Evolutionary conservation across 2,888 invertebrate genomes (phyloP).

Genomic region (Cistogaster globosa): DNA sequence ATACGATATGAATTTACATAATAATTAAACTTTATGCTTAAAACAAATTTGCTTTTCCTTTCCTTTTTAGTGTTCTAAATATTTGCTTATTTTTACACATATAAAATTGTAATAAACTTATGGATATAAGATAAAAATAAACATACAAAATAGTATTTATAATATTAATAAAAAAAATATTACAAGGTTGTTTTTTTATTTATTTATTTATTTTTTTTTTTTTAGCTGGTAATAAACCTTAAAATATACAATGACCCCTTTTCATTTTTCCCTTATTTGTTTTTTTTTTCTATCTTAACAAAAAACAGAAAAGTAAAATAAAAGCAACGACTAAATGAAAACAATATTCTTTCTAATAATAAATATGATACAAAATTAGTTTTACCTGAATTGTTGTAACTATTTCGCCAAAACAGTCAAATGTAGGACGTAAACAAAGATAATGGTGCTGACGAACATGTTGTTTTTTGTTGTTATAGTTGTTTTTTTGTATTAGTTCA

Average conservation of each 20-base stretch:
- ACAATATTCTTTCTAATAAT: background rate
- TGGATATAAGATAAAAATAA: too few relatives aligned
- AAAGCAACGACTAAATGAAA: constrained; percentile 1
- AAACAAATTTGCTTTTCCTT: background rate
- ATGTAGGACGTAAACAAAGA: constrained; percentile 7
- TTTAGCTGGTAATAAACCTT: too few relatives aligned
- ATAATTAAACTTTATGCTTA: constrained; percentile 17
- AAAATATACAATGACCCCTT: too few relatives aligned
- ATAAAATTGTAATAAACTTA: background rate
- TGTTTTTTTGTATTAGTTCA: constrained; percentile 13
- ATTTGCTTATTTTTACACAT: background rate
- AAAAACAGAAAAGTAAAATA: background rate
- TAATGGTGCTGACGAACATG: background rate
- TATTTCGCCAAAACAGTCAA: constrained; percentile 11
- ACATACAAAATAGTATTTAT: too few relatives aligned
- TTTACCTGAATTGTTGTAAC: constrained; percentile 60
- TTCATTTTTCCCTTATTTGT: background rate
- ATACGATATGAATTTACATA: too few relatives aligned
- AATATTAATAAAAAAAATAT: too few relatives aligned
- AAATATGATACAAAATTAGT: background rate
- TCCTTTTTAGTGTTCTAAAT: background rate
- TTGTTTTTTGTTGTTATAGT: constrained; percentile 26
- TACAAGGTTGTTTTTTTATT: too few relatives aligned
- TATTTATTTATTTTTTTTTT: too few relatives aligned
- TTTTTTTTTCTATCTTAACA: background rate